Conservation (phyloP, 2,888 invertebrate genomes). For the Pocota personata region DNA sequence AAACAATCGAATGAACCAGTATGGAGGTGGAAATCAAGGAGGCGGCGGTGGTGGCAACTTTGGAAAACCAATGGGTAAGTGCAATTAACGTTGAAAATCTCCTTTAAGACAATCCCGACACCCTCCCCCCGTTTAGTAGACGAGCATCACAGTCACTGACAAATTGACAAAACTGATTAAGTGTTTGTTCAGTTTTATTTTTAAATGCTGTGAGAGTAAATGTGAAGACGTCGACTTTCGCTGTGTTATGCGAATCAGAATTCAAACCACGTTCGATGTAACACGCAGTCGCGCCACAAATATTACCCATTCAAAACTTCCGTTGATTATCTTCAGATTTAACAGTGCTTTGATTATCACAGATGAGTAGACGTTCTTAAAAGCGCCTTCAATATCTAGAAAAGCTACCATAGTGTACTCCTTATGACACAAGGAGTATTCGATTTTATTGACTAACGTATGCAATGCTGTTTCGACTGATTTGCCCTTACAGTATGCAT, state of each 20-base stretch:
- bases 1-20: conserved; percentile 80
- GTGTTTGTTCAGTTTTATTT: conserved; percentile 76
- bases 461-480: too few species aligned
- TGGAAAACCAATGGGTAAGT: conserved; percentile 66
- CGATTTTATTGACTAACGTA: too few species aligned
- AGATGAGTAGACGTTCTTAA: too few species aligned
- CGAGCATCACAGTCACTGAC: conserved; percentile 52
- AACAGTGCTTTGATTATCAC: too few species aligned
- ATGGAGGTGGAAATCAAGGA: conserved; percentile 77
- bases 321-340: too few species aligned
- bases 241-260: conserved; percentile 82
- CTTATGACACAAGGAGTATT: too few species aligned
- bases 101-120: not conserved
- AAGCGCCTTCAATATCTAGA: too few species aligned
- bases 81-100: not conserved
- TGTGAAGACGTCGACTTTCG: conserved; percentile 80
- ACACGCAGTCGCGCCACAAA: conserved; percentile 82
- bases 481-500: too few species aligned
- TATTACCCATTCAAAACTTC: too few species aligned
- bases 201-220: conserved; percentile 80
- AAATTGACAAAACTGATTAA: conserved; percentile 68
- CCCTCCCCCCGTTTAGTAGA: not conserved
- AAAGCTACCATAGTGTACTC: too few species aligned
- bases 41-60: conserved; percentile 75
- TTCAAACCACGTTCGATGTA: conserved; percentile 78